Conservation (phyloP, 2,888 invertebrate genomes). For the Lithodes maja region DNA sequence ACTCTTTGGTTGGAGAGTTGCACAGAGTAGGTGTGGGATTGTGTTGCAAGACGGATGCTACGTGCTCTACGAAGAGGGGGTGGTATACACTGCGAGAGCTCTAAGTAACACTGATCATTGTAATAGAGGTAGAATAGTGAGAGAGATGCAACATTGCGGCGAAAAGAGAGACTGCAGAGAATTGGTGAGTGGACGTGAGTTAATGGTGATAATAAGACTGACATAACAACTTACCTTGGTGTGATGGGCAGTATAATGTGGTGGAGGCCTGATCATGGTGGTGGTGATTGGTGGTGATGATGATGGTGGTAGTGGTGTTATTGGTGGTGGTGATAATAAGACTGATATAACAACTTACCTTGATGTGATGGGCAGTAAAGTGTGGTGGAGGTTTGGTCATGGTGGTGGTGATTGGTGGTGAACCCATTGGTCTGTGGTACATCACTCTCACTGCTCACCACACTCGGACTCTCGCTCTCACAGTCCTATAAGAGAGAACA, state of each 20-base stretch:
- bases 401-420: conserved; percentile 16
- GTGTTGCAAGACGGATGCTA: no score
- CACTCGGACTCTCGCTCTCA: conserved; percentile 54
- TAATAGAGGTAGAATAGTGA: no score
- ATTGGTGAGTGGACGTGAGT: no score
- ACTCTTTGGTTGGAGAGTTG: no score
- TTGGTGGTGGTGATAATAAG: conserved; percentile 8
- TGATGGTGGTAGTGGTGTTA: no score
- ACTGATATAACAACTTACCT: conserved; percentile 7
- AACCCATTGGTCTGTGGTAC: conserved; percentile 34
- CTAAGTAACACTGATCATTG: no score
- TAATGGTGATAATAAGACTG: background rate
- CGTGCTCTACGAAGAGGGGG: no score
- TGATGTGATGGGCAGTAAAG: conserved; percentile 70
- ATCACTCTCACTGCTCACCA: conserved; percentile 52
- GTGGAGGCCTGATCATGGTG: conserved; percentile 24
- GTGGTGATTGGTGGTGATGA: background rate
- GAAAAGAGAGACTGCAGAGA: no score
- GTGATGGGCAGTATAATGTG: conserved; percentile 71
- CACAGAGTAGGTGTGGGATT: no score
- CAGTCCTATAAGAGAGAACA: conserved; percentile 42
- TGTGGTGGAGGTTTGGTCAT: conserved; percentile 49
- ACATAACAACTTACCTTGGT: conserved; percentile 16
- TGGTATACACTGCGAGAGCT: no score
- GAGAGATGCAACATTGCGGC: no score